A percentile compares a stretch with the other conserved stretches of the same genome.
These are phyloP conservation scores for Tinea trinotella DNA, from an alignment of 2,888 invertebrate species.

Conservation along the genomic window DNA sequence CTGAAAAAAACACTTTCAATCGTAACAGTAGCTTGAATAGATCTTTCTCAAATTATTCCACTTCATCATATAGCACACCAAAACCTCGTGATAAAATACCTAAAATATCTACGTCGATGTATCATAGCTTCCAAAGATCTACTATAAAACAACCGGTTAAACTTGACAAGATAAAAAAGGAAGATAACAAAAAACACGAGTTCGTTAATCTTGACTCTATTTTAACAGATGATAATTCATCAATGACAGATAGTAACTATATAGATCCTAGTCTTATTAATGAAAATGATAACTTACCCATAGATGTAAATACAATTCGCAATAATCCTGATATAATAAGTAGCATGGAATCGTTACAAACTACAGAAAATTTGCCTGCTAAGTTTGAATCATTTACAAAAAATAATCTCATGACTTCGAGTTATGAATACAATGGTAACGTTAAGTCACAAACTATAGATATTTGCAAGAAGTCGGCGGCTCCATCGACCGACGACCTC, in stretches of 20 bases:
- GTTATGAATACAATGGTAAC: conserved; percentile 35
- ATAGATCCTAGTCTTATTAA: conserved; percentile 77
- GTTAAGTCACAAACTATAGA: conserved; percentile 32
- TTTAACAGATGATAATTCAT: conserved; percentile 52
- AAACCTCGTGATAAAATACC: conserved; percentile 64
- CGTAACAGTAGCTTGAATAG: conserved; percentile 55
- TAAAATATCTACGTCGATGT: conserved; percentile 61
- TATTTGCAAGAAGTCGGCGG: conserved; percentile 31
- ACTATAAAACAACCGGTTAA: conserved; percentile 58
- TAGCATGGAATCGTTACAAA: conserved; percentile 65
- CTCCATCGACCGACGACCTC: conserved; percentile 51
- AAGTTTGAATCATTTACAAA: conserved; percentile 61
- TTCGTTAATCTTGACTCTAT: conserved; percentile 65
- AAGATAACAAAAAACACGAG: conserved; percentile 42
- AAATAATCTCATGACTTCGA: conserved; percentile 41
- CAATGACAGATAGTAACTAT: conserved; percentile 65
- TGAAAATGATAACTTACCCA: conserved; percentile 78
- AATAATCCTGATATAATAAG: conserved; percentile 67
- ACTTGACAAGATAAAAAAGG: conserved; percentile 59
- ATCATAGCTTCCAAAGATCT: conserved; percentile 61
- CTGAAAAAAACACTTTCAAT: conserved; percentile 51
- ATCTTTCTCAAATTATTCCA: conserved; percentile 58
- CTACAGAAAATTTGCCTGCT: conserved; percentile 62
- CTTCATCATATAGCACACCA: conserved; percentile 57
- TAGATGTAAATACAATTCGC: conserved; percentile 66